Conservation (phyloP, 2,888 invertebrate species). For the Argynnis bischoffii region DNA sequence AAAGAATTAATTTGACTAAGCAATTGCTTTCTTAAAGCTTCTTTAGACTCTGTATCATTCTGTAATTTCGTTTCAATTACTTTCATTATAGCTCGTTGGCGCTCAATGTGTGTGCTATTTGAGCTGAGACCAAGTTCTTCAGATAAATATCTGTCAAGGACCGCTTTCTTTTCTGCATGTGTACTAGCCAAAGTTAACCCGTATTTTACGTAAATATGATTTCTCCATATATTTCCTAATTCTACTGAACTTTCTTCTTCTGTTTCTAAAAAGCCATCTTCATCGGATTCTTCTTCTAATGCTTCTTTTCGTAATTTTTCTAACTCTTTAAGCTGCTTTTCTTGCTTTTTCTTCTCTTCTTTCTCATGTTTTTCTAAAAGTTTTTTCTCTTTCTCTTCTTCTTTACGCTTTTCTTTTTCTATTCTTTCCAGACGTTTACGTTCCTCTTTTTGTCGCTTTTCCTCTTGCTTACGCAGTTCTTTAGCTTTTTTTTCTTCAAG, state of each 20-base stretch:
- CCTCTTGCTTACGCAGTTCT: slow-evolving; percentile 48
- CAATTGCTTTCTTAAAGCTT: slow-evolving; percentile 58
- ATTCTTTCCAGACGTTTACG: slow-evolving; percentile 52
- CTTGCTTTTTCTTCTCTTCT: slow-evolving; percentile 49
- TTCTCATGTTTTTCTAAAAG: slow-evolving; percentile 52
- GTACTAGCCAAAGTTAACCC: slow-evolving; percentile 59
- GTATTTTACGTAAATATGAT: slow-evolving; percentile 64
- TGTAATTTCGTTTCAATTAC: slow-evolving; percentile 60
- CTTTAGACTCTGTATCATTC: slow-evolving; percentile 49
- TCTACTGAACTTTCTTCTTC: slow-evolving; percentile 59
- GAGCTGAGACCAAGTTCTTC: slow-evolving; percentile 62
- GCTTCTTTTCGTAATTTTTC: slow-evolving; percentile 52
- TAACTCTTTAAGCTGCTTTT: slow-evolving; percentile 50
- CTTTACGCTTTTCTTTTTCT: slow-evolving; percentile 52
- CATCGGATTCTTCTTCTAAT: slow-evolving; percentile 42
- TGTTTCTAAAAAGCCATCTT: slow-evolving; percentile 51
- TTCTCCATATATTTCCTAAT: slow-evolving; percentile 70
- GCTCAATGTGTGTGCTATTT: slow-evolving; percentile 66
- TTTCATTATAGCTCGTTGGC: slow-evolving; percentile 63
- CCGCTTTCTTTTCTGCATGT: slow-evolving; percentile 58
- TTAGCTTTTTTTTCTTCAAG: slow-evolving; percentile 49
- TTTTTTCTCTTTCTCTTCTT: slow-evolving; percentile 51
- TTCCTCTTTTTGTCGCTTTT: slow-evolving; percentile 50
- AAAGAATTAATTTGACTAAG: slow-evolving; percentile 59
- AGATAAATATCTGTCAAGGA: slow-evolving; percentile 58